Evolutionary conservation across 2,797 vertebrate species (phyloP).

Genomic region (Staurois parvus): DNA sequence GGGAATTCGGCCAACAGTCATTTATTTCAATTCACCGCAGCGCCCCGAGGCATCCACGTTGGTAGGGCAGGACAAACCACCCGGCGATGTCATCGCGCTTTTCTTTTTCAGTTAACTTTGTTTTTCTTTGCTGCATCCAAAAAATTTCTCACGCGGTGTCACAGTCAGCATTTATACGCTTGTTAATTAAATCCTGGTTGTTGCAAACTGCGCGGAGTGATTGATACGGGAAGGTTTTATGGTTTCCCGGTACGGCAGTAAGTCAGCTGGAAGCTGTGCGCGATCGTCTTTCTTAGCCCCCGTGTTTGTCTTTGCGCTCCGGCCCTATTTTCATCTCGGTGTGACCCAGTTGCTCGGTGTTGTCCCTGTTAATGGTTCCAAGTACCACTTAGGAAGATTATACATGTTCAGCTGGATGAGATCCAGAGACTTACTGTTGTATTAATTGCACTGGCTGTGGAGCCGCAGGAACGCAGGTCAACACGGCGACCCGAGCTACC

Average conservation of each 20-base stretch:
- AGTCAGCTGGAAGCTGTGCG: constrained; percentile 13
- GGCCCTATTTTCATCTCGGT: constrained; percentile 5
- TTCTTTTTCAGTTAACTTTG: neutral
- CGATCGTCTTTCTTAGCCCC: neutral
- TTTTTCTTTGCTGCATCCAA: neutral
- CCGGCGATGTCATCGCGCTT: neutral
- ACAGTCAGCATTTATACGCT: neutral
- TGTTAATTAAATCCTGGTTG: constrained; percentile 28
- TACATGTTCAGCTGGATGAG: neutral
- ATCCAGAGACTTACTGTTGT: neutral
- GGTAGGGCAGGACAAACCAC: too few species aligned
- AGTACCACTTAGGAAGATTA: constrained; percentile 27
- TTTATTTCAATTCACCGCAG: neutral
- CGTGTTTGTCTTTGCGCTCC: constrained; percentile 14
- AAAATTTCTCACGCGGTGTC: neutral
- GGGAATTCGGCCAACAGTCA: neutral
- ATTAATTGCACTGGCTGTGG: neutral
- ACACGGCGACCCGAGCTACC: neutral
- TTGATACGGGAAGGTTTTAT: constrained; percentile 30
- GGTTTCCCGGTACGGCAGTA: constrained; percentile 19
- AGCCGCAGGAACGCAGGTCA: neutral
- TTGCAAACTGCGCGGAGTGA: neutral
- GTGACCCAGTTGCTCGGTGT: constrained; percentile 4
- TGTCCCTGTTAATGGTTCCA: constrained; percentile 27
- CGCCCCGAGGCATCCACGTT: neutral